Base-by-base conservation (phyloP, 2,113 vertebrate genomes). In the Mesembrinibis cayennensis region DNA sequence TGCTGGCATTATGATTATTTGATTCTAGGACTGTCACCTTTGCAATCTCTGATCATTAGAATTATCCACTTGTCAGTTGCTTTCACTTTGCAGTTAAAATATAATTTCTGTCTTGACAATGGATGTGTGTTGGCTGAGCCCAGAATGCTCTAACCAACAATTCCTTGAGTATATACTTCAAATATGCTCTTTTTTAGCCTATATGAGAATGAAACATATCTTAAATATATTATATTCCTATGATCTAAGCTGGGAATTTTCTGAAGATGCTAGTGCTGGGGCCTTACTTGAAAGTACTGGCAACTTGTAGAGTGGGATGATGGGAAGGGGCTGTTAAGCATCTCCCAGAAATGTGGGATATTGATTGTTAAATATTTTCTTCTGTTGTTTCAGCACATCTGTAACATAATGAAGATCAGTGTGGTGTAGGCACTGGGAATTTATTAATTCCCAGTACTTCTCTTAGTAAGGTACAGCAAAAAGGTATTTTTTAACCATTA, bases 51-150 rank as follows among this genome's bases (percentile, higher is more conserved):
- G 61, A 67, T 72, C 47, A 63, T 86, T 81, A 89, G 71, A 93
- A 90, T 95, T 83, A 87, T 84, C 55, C 65, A 92, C 77, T 82
- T 83, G 44, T 62, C 67, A 67, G 67, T 11, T 53, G 42, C 71
- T 95, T 95, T 93, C 26, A 23, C 77, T 89, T 85, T 45, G n/a
- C 78, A 83, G 72, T 92, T 96, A 78, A 94, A 95, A 67, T 55
- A 78, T 62, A 23, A 77, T 73, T 90, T 94, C 82, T 83, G 47
- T 90, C 92, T 92, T 81, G 76, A 86, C 71, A 78, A 78, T 44
- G 59, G 38, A 71, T 78, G 29, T 50, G 49, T 45, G 38, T 70
- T 95, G 87, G 62, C 59, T 94, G 84, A 86, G 81, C 79, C 55
- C 32, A 5, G 5, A 49, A 74, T 63, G n/a, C 44, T 67, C 71